Conservation (phyloP, 2,888 invertebrate species). For the Platypus cylindrus region DNA sequence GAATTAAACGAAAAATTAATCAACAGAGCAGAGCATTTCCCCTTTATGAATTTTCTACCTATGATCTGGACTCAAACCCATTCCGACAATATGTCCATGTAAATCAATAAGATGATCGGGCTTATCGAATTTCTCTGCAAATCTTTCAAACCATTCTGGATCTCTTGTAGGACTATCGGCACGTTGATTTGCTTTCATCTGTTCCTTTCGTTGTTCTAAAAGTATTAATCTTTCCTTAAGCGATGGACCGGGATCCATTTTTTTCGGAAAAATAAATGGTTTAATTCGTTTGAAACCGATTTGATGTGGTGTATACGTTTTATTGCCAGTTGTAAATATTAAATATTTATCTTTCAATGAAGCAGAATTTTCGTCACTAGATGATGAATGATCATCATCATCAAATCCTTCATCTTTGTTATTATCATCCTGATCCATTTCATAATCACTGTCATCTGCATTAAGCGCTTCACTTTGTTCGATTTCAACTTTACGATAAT, state of each 20-base stretch:
- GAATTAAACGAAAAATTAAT: background rate
- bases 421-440: slow-evolving; percentile 24
- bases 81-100: slow-evolving; percentile 77
- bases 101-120: slow-evolving; percentile 72
- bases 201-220: slow-evolving; percentile 39
- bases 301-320: slow-evolving; percentile 77
- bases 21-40: background rate
- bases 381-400: slow-evolving; percentile 23
- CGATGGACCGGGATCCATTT: slow-evolving; percentile 54
- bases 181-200: too few species aligned
- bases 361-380: slow-evolving; percentile 19
- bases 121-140: slow-evolving; percentile 56
- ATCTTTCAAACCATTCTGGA: slow-evolving; percentile 56
- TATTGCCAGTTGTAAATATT: slow-evolving; percentile 71
- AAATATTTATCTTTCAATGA: slow-evolving; percentile 46
- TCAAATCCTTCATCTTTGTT: slow-evolving; percentile 19
- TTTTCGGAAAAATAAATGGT: slow-evolving; percentile 52
- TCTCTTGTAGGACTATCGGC: slow-evolving; percentile 35
- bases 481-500: slow-evolving; percentile 44
- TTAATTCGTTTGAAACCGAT: slow-evolving; percentile 63
- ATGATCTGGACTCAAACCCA: slow-evolving; percentile 75
- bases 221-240: slow-evolving; percentile 52
- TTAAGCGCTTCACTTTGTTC: slow-evolving; percentile 21
- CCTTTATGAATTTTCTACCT: slow-evolving; percentile 41
- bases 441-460: slow-evolving; percentile 20